Base-by-base conservation (phyloP, 1,140 invertebrate species). In the Sweltsa coloradensis region DNA sequence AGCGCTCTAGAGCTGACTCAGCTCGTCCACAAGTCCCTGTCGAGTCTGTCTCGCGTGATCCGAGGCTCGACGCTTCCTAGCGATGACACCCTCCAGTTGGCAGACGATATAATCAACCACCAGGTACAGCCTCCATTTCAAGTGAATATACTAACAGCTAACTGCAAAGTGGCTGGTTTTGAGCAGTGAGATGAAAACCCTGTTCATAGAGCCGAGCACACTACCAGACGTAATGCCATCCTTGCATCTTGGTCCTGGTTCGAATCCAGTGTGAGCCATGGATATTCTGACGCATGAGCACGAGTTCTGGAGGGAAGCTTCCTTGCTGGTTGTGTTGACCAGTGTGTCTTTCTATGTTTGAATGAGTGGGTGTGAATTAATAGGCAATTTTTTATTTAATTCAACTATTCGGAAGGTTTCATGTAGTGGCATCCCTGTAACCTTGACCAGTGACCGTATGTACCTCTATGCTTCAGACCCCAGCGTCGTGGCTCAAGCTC, bases 21-120 rank as follows among this genome's bases (percentile, higher is more conserved):
- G 55, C 51, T 58, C 4, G 67, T 80, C 24, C 79, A 77, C 53
- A 62, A 67, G 43, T 64, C 69, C 51, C 60, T 88, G 45, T 72
- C 72, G 13, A 55, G 59, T 45, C 58, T 88, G 3, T 78, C 75
- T 53, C 79, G 78, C 61, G 71, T 78, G 21, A 71, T 78, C 47
- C 66, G 77, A 51, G 78, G 78, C 16, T 67, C 67, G 16, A 55
- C 68, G 21, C 57, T 73, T 0, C 65, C 78, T 0, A 72, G 71
- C 14, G 60, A 61, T 14, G 69, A 71, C 37, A 69, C 72, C n/a
- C 57, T 71, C 21, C 52, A 66, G 31, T 54, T 78, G 19, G 76
- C 73, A 24, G 65, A 68, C 31, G 61, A 67, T 50, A 64, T 84
- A 21, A 55, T 81, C 5, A 69, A 67, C 36, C 70, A 76, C 50